Evolutionary conservation across 2,797 vertebrate genomes (phyloP).

Genomic region (Hylomyscus alleni): DNA sequence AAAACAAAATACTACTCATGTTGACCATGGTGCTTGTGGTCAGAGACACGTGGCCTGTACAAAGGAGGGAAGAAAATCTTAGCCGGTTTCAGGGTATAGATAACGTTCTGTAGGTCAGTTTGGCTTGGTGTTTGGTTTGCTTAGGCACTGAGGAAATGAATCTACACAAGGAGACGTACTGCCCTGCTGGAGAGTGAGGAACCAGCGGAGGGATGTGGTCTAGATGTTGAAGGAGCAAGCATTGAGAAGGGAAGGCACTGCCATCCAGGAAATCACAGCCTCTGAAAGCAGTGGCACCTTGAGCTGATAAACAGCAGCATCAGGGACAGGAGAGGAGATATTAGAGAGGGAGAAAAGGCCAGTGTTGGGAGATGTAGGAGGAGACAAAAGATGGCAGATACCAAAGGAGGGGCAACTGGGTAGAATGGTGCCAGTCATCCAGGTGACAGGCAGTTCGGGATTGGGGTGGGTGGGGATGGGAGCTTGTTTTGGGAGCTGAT

Average conservation of each 20-base stretch:
- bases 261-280: fast-evolving
- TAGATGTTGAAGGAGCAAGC: not conserved
- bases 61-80: conserved; percentile 32
- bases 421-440: fast-evolving
- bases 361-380: not conserved
- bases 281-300: not conserved
- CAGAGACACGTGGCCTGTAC: not conserved
- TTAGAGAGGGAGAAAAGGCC: not conserved
- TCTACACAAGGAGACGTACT: not conserved
- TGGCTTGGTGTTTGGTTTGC: conserved; percentile 50
- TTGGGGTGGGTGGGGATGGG: not conserved
- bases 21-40: not conserved
- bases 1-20: not conserved
- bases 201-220: not conserved
- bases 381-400: not conserved
- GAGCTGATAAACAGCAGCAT: not conserved
- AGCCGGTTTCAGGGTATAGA: conserved; percentile 52
- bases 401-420: not conserved
- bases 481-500: not conserved
- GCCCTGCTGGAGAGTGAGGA: not conserved
- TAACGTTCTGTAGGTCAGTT: conserved; percentile 47
- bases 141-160: conserved; percentile 51
- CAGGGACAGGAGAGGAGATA: not conserved
- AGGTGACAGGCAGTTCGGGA: not conserved
- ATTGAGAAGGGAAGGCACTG: not conserved